Evolutionary conservation across 2,888 invertebrate species (phyloP), one percentile per base, ranked within the genome.

Genomic region (Timema cristinae): DNA sequence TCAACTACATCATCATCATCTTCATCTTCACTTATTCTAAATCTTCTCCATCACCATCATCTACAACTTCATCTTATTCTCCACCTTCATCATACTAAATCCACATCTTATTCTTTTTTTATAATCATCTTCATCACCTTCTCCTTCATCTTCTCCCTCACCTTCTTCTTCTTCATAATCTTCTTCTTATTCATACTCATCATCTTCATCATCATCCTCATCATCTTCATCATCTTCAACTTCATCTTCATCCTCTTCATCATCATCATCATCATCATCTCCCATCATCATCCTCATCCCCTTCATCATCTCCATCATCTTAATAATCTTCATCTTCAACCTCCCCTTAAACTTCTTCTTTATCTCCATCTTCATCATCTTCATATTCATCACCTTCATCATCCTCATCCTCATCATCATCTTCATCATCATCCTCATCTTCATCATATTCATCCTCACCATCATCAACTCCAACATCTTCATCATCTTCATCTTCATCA

Each of bases 241-340:
- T 67, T 69, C 68, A 70, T 48, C 70, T 69, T 70, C 70, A 69
- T 68, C 70, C 69, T 70, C 70, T 69, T 68, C 68, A 69, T 32
- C 68, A 70, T 68, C 68, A 70, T 70, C 70, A 70, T 68, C 68
- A 70, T 70, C 70, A 70, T 70, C 68, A 69, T 70, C 68, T 48
- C 9, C 68, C 70, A 70, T 70, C 68, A 70, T 70, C 69, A 69
- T 70, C 68, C 9, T 13, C 16, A 11, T 13, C 63, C 10, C 16
- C 16, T 9, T 15, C 63, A 70, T 69, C 68, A 32, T 69, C 68
- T 15, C 47, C 70, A 69, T 69, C 69, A 69, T 69, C 69, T n/a
- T 69, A 66, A 69, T 69, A 66, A 66, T 66, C 69, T 51, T 15
- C 69, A 67, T 66, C 69, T n/a, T 67, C 69, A 66, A 67, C 69